Conservation (phyloP, 2,888 invertebrate species). For the Urechis unicinctus region DNA sequence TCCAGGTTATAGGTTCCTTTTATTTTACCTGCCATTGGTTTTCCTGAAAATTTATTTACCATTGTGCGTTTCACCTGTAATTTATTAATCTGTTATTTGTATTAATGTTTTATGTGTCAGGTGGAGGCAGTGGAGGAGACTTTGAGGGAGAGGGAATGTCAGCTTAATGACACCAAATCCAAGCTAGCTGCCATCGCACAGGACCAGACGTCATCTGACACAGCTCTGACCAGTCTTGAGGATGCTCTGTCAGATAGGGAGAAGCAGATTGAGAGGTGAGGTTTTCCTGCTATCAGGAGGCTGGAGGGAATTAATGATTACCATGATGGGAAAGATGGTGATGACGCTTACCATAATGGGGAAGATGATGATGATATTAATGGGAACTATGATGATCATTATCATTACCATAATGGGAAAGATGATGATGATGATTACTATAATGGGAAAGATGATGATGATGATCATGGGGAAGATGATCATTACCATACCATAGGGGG, state of each 20-base stretch:
- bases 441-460: no score
- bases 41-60: not conserved
- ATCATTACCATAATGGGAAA: no score
- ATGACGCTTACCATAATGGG: no score
- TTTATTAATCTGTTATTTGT: not conserved
- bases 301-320: no score
- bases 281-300: not conserved
- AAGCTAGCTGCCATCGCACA: conserved; percentile 81
- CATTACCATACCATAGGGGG: no score
- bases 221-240: conserved; percentile 84
- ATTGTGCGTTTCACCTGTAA: not conserved
- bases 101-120: conserved; percentile 53
- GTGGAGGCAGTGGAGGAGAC: conserved; percentile 96
- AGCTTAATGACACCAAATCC: conserved; percentile 75
- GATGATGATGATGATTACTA: no score
- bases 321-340: no score
- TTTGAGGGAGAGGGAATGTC: conserved; percentile 95
- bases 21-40: not conserved
- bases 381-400: no score
- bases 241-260: conserved; percentile 95
- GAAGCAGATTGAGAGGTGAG: conserved; percentile 78
- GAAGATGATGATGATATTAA: no score
- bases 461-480: no score
- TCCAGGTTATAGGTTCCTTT: not conserved
- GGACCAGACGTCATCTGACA: conserved; percentile 85